These are phyloP conservation scores for Alosa sapidissima DNA, from an alignment of 2,797 vertebrate genomes.

Conservation along the genomic window DNA sequence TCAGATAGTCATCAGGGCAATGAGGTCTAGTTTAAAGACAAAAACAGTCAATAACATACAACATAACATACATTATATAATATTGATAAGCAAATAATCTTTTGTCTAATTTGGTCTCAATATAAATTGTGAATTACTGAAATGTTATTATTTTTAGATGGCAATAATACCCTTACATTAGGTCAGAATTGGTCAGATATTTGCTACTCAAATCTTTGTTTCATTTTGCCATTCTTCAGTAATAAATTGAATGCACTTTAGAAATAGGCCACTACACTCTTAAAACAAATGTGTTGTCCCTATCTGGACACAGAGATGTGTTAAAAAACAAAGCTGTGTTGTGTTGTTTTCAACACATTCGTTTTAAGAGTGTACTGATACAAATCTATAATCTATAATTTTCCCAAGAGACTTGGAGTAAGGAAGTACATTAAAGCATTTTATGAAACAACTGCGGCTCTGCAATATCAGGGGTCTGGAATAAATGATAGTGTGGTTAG, in stretches of 20 bases:
- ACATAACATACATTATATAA: too few species aligned
- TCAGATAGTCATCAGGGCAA: background rate
- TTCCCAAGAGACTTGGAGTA: background rate
- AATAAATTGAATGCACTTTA: background rate
- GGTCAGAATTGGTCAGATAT: background rate
- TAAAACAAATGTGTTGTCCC: too few species aligned
- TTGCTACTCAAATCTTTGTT: background rate
- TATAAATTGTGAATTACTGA: background rate
- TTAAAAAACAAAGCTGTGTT: too few species aligned
- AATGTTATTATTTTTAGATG: background rate
- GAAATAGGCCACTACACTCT: background rate
- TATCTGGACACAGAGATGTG: too few species aligned
- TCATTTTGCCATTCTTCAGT: background rate
- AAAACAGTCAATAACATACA: background rate
- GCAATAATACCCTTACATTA: background rate
- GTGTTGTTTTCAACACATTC: too few species aligned
- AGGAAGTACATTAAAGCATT: background rate
- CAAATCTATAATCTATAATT: background rate
- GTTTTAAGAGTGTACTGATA: background rate
- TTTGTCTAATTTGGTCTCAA: background rate
- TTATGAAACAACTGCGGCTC: background rate
- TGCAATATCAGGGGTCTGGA: background rate
- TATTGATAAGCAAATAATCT: background rate
- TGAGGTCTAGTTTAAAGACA: background rate
- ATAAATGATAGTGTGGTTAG: background rate